Percentiles rank a stretch among this genome's conserved stretches.
Conservation (phyloP, 2,113 vertebrate genomes). For the Platanista minor region DNA sequence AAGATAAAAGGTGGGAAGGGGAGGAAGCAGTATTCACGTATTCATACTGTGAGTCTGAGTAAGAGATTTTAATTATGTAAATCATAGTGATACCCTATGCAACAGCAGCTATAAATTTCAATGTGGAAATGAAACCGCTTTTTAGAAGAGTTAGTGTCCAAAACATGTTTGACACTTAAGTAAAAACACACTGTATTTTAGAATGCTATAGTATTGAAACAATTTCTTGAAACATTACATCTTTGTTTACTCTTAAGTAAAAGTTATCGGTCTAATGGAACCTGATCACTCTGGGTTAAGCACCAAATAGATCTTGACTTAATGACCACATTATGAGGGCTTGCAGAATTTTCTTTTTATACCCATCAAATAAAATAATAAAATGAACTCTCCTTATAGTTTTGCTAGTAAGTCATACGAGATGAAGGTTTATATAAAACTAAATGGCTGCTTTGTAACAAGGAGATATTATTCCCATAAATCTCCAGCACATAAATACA, state of each 20-base stretch:
- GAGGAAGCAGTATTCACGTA: background rate
- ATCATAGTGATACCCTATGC: background rate
- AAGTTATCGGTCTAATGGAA: slow-evolving; percentile 19
- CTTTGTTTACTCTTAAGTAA: slow-evolving; percentile 29
- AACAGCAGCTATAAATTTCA: background rate
- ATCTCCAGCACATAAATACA: slow-evolving; percentile 58
- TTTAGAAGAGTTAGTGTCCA: background rate
- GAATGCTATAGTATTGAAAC: background rate
- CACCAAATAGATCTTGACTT: slow-evolving; percentile 19
- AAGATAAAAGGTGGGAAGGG: background rate
- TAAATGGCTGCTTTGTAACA: slow-evolving; percentile 27
- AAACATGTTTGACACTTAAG: background rate
- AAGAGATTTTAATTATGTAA: background rate
- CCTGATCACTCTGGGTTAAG: background rate
- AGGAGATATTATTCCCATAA: slow-evolving; percentile 48
- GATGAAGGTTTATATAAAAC: slow-evolving; percentile 58
- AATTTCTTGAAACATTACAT: slow-evolving; percentile 19
- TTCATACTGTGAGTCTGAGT: background rate
- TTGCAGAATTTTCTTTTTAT: slow-evolving; percentile 39
- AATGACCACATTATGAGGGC: background rate
- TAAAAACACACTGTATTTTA: slow-evolving; percentile 26
- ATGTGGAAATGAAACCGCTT: background rate
- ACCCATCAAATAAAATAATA: slow-evolving; percentile 44
- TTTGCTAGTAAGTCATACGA: slow-evolving; percentile 36
- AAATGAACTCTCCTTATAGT: slow-evolving; percentile 25